phyloP scores from a whole-genome alignment of 2,888 invertebrate species.

The Nemotelus nigrinus region DNA sequence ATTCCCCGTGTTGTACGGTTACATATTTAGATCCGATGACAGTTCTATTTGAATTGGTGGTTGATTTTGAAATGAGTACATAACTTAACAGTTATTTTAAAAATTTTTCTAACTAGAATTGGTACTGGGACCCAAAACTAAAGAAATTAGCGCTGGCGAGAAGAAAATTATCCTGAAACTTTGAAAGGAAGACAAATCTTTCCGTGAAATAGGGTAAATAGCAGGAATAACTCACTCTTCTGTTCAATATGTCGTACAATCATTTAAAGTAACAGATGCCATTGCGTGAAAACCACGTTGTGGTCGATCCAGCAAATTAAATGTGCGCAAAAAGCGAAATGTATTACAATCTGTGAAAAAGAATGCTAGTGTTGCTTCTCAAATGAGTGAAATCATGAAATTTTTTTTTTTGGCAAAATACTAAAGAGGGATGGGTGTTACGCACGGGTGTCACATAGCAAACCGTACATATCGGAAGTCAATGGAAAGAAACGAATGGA shows the following conservation, averaged over 20 bases:
- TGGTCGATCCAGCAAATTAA: background rate
- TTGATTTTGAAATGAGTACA: background rate
- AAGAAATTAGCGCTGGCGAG: background rate
- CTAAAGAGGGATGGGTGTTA: slow-evolving; percentile 9
- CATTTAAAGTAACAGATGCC: slow-evolving; percentile 9
- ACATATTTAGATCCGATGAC: slow-evolving; percentile 6
- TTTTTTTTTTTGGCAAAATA: slow-evolving; percentile 20
- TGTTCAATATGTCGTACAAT: background rate
- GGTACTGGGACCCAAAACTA: background rate
- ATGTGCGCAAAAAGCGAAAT: background rate
- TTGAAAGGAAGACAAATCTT: background rate
- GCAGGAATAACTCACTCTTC: background rate
- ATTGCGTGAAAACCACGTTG: background rate
- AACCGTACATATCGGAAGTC: slow-evolving; percentile 19
- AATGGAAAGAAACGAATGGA: slow-evolving; percentile 30
- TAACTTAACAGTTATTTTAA: background rate
- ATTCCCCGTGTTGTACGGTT: background rate
- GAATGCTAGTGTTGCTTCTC: background rate
- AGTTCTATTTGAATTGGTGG: slow-evolving; percentile 1
- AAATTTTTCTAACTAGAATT: background rate
- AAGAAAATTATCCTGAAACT: slow-evolving; percentile 14
- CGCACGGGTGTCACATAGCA: slow-evolving; percentile 4
- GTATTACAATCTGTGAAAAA: background rate
- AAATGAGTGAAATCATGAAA: background rate
- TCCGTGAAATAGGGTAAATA: slow-evolving; percentile 12